These are phyloP conservation scores for Ictalurus punctatus DNA, from an alignment of 2,113 vertebrate genomes.

Conservation along the genomic window DNA sequence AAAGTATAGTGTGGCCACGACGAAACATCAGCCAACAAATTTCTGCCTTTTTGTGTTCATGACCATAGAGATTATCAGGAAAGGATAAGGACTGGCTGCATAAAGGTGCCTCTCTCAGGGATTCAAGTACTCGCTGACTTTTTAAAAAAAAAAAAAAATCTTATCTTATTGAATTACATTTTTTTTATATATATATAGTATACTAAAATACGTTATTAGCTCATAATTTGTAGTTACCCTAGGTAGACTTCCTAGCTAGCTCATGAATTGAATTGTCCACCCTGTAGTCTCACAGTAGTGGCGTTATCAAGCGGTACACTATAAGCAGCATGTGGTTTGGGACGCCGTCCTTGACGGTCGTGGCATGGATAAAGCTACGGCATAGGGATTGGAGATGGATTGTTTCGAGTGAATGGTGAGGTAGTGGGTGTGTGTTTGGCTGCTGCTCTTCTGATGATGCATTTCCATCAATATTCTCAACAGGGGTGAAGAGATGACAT, in stretches of 20 bases:
- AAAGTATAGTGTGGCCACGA: no score
- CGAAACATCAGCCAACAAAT: not conserved
- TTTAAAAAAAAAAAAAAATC: no score
- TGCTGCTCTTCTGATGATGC: not conserved
- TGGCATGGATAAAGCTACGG: not conserved
- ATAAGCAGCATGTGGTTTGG: not conserved
- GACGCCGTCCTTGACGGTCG: not conserved
- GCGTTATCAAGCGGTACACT: not conserved
- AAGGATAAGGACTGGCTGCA: not conserved
- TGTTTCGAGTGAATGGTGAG: not conserved
- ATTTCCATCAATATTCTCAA: no score
- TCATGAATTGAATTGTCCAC: not conserved
- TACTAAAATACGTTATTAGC: not conserved
- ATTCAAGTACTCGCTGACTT: not conserved
- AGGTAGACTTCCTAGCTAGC: not conserved
- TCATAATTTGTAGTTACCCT: not conserved
- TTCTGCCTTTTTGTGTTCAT: not conserved
- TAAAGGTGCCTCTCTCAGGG: not conserved
- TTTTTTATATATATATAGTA: not conserved
- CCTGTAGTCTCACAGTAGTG: not conserved
- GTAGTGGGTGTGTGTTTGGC: not conserved
- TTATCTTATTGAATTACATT: no score
- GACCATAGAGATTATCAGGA: not conserved
- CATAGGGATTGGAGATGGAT: not conserved
- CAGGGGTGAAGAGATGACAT: not conserved